Evolutionary conservation across 2,113 vertebrate species (phyloP).

Genomic region (Deroptyus accipitrinus): DNA sequence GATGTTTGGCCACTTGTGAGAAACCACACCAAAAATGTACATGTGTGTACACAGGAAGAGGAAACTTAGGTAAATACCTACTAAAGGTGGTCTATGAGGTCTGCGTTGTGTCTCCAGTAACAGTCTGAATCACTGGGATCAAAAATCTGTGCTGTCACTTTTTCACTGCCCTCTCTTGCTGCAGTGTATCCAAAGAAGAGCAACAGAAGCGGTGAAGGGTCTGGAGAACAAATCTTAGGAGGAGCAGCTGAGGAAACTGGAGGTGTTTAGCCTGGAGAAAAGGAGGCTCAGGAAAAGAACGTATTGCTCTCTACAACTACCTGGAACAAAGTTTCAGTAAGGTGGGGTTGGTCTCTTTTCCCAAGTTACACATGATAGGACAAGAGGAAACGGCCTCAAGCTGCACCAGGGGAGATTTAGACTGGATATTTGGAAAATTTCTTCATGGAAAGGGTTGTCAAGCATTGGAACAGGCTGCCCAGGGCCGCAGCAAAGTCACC

Average conservation of each 20-base stretch:
- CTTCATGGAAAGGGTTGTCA: background rate
- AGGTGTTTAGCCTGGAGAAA: background rate
- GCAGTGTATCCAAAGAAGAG: background rate
- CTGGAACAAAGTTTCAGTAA: background rate
- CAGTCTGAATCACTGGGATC: background rate
- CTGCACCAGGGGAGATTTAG: background rate
- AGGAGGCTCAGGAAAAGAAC: background rate
- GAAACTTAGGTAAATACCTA: background rate
- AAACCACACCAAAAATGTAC: background rate
- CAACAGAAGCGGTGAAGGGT: background rate
- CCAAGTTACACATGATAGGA: background rate
- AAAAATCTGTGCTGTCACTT: background rate
- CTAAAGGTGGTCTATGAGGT: background rate
- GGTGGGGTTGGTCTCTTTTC: rapidly evolving
- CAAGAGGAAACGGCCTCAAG: background rate
- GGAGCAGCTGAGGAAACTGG: background rate
- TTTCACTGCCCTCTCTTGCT: background rate
- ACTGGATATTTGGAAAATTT: background rate
- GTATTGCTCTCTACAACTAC: background rate
- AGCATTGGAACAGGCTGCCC: background rate
- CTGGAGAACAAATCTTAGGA: background rate
- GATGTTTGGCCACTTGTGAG: background rate
- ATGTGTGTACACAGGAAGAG: too few species aligned
- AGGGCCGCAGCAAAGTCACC: background rate
- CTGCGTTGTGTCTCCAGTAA: background rate